These are phyloP conservation scores for Fabriciana adippe DNA, from an alignment of 2,888 invertebrate genomes.

Conservation along the genomic window DNA sequence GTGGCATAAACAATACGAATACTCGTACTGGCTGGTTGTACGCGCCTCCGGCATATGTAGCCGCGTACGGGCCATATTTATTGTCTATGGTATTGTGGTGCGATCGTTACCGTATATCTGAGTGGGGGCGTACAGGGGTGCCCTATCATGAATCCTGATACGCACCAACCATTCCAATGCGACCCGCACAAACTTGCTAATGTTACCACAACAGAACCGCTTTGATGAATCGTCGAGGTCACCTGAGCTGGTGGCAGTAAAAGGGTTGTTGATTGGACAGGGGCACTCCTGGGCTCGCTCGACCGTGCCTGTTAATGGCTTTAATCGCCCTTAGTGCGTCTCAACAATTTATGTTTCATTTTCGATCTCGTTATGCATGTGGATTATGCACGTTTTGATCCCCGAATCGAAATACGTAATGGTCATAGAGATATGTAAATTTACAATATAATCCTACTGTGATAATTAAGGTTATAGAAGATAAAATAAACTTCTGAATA, in stretches of 20 bases:
- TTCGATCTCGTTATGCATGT: slow-evolving; percentile 79
- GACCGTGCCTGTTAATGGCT: slow-evolving; percentile 77
- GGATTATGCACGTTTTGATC: slow-evolving; percentile 71
- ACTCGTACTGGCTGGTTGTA: slow-evolving; percentile 61
- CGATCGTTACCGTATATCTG: slow-evolving; percentile 79
- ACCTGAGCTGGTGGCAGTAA: slow-evolving; percentile 47
- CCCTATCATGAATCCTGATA: slow-evolving; percentile 80
- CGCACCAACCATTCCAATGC: slow-evolving; percentile 64
- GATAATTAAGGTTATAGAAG: slow-evolving; percentile 17
- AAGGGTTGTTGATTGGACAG: slow-evolving; percentile 78
- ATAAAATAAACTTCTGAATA: background rate
- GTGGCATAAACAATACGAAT: slow-evolving; percentile 79
- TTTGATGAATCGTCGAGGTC: slow-evolving; percentile 40
- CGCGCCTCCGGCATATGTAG: slow-evolving; percentile 69
- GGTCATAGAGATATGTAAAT: slow-evolving; percentile 68
- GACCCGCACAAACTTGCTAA: slow-evolving; percentile 59
- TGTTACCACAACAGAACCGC: slow-evolving; percentile 36
- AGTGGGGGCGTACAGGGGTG: slow-evolving; percentile 69
- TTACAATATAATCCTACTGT: slow-evolving; percentile 32
- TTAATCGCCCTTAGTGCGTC: slow-evolving; percentile 78
- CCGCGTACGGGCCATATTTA: slow-evolving; percentile 75
- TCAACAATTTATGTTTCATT: slow-evolving; percentile 81
- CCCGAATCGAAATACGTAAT: slow-evolving; percentile 58
- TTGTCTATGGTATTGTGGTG: slow-evolving; percentile 79
- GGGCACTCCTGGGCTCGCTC: slow-evolving; percentile 61